A percentile compares a stretch with the other conserved stretches of the same genome.
phyloP scores from a whole-genome alignment of 92 coral and sea anemone species.

The Blastomussa wellsi region DNA sequence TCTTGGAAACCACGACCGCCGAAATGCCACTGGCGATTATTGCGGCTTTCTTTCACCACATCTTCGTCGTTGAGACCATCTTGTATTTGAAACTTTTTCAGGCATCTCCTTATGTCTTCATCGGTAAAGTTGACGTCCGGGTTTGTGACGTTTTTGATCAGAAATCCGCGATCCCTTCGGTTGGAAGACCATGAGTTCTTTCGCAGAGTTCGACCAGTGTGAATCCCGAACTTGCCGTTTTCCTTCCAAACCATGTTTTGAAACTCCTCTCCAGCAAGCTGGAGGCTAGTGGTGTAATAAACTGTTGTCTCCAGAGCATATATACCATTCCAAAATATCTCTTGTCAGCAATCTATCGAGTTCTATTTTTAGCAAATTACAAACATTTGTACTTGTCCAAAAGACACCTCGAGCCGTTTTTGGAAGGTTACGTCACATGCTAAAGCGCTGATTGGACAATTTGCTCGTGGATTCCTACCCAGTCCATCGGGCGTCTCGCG shows the following conservation, averaged over 20 bases:
- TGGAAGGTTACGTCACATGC: conserved; percentile 6
- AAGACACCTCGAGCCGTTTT: neutral
- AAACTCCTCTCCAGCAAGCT: conserved; percentile 10
- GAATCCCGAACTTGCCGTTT: conserved; percentile 69
- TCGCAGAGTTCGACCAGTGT: conserved; percentile 77
- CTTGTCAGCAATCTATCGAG: neutral
- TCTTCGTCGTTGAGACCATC: conserved; percentile 45
- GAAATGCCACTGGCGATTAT: conserved; percentile 9
- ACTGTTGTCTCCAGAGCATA: neutral
- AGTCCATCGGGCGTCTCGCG: neutral
- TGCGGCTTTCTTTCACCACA: conserved; percentile 40
- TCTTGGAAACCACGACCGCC: conserved; percentile 29
- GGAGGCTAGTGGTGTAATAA: neutral
- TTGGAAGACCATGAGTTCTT: conserved; percentile 9
- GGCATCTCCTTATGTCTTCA: conserved; percentile 31
- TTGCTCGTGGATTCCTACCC: neutral
- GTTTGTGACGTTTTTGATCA: conserved; percentile 38
- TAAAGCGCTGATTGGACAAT: conserved; percentile 21
- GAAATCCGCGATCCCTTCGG: conserved; percentile 40
- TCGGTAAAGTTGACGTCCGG: conserved; percentile 18
- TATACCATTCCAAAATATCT: conserved; percentile 1
- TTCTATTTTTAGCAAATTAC: conserved; percentile 18
- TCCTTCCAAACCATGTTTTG: conserved; percentile 73
- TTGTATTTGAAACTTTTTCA: conserved; percentile 30
- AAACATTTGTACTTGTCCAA: conserved; percentile 29